These are phyloP conservation scores for Tyto alba DNA, from an alignment of 2,113 vertebrate species.

Conservation along the genomic window DNA sequence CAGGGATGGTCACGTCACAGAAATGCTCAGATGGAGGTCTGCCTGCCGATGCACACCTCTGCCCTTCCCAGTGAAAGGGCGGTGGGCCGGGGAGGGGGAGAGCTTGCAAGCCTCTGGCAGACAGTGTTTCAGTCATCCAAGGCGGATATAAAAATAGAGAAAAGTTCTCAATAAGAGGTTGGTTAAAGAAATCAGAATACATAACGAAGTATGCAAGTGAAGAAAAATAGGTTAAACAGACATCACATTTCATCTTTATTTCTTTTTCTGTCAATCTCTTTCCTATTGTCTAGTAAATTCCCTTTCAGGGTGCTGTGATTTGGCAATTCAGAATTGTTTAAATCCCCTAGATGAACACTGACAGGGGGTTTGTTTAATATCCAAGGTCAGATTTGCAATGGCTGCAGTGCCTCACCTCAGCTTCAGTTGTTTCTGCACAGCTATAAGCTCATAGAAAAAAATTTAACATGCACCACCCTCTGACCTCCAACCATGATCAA, in stretches of 20 bases:
- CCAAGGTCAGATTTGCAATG: background rate
- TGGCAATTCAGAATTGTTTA: background rate
- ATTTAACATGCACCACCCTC: accelerated
- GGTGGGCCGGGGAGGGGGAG: background rate
- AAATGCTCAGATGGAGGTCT: background rate
- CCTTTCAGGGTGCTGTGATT: background rate
- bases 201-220: background rate
- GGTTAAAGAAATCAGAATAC: background rate
- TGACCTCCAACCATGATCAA: no score
- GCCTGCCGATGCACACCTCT: background rate
- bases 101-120: background rate
- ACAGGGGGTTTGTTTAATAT: background rate
- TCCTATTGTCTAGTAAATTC: background rate
- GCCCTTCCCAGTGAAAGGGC: background rate
- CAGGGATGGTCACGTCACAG: accelerated
- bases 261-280: background rate
- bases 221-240: background rate
- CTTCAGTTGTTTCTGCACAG: background rate
- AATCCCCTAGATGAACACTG: background rate
- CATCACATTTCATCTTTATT: background rate
- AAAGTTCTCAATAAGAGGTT: background rate
- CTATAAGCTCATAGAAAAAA: background rate
- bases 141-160: background rate
- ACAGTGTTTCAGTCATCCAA: background rate
- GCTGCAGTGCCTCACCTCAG: background rate